Percentiles rank a stretch among this genome's conserved stretches.
These are phyloP conservation scores for Julus scanicus DNA, from an alignment of 2,888 invertebrate species.

Conservation along the genomic window DNA sequence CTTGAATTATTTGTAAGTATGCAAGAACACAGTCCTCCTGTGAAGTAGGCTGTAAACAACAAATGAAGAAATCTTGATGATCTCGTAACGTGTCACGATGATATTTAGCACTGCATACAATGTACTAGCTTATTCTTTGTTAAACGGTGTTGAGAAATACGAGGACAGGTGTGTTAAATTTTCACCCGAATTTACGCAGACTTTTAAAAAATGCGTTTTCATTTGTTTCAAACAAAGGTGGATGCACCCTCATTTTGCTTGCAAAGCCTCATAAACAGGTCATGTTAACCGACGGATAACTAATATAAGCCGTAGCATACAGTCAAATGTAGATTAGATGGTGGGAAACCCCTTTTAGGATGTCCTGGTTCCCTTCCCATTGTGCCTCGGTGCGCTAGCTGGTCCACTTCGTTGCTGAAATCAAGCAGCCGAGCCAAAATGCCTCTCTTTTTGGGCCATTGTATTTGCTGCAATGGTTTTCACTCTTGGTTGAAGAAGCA, in stretches of 20 bases:
- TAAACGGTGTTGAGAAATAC: neutral
- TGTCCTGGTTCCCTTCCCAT: slow-evolving; percentile 35
- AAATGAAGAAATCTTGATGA: neutral
- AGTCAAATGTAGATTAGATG: neutral
- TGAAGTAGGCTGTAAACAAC: neutral
- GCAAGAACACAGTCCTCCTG: neutral
- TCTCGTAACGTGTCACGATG: neutral
- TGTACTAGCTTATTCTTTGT: neutral
- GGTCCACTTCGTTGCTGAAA: slow-evolving; percentile 24
- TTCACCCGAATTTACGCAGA: neutral
- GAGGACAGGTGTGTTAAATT: neutral
- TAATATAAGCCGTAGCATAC: slow-evolving; percentile 21
- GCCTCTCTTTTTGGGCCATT: slow-evolving; percentile 5
- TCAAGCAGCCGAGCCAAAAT: neutral
- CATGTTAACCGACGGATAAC: slow-evolving; percentile 36
- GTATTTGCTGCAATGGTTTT: slow-evolving; percentile 20
- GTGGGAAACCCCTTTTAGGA: slow-evolving; percentile 29
- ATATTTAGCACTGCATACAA: neutral
- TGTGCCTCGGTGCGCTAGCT: neutral
- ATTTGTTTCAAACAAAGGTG: slow-evolving; percentile 38
- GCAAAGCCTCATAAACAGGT: slow-evolving; percentile 30
- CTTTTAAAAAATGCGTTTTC: neutral
- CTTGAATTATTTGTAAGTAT: too few species aligned
- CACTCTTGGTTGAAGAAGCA: slow-evolving; percentile 25
- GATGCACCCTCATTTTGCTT: slow-evolving; percentile 17